phyloP scores from a whole-genome alignment of 2,888 invertebrate species.

The Eustalomyia histrio region DNA sequence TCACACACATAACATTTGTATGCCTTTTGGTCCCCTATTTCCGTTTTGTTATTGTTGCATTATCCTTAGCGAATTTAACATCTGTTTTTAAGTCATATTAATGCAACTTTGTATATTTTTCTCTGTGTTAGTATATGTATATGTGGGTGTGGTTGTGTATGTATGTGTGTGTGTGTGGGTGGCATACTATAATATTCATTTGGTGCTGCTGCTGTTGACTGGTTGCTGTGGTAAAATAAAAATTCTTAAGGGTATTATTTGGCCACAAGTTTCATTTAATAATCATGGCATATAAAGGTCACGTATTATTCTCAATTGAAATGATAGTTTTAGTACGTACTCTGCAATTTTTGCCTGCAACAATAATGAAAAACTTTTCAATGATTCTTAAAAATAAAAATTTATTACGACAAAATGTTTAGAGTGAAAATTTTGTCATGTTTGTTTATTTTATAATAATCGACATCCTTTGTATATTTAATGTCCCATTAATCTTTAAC shows the following conservation, averaged over 20 bases:
- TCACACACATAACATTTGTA: neutral
- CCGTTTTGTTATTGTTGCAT: conserved; percentile 47
- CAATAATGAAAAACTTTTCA: neutral
- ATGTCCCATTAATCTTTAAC: conserved; percentile 20
- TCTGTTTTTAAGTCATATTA: conserved; percentile 59
- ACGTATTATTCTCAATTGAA: conserved; percentile 44
- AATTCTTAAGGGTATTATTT: conserved; percentile 61
- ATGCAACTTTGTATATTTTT: conserved; percentile 36
- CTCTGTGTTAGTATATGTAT: too few species aligned
- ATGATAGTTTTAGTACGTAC: conserved; percentile 11
- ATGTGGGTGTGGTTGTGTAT: neutral
- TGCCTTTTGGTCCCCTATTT: conserved; percentile 43
- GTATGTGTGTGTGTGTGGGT: neutral
- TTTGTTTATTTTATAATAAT: neutral
- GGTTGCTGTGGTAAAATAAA: conserved; percentile 40
- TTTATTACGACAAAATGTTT: neutral
- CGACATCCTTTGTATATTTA: neutral
- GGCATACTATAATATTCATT: conserved; percentile 4
- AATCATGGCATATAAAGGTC: conserved; percentile 54
- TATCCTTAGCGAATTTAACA: conserved; percentile 61
- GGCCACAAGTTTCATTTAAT: conserved; percentile 62
- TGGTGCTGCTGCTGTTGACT: neutral
- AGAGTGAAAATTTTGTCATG: neutral
- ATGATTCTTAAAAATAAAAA: neutral
- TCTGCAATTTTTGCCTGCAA: neutral